Evolutionary conservation across 2,797 vertebrate genomes (phyloP).

Genomic region (Leucoraja ocellata): DNA sequence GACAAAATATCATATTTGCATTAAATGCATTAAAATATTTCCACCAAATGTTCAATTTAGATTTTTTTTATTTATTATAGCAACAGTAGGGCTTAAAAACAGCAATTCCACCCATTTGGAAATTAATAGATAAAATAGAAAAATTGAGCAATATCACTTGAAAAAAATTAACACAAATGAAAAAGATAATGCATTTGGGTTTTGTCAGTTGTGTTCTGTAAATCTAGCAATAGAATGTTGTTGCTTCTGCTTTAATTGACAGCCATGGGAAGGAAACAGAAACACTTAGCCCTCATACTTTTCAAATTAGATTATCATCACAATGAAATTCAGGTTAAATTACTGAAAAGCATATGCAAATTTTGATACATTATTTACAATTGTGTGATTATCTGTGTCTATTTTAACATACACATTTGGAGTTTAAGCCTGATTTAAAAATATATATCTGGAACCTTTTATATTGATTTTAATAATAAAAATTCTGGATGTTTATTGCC

Average conservation of each 20-base stretch:
- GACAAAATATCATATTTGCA: conserved; percentile 9
- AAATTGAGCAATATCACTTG: background rate
- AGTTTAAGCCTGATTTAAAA: background rate
- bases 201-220: conserved; percentile 12
- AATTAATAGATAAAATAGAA: conserved; percentile 7
- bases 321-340: conserved; percentile 29
- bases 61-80: background rate
- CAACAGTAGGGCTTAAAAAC: conserved; percentile 18
- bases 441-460: conserved; percentile 27
- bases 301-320: conserved; percentile 38
- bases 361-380: conserved; percentile 34
- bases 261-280: conserved; percentile 34
- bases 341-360: conserved; percentile 24
- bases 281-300: conserved; percentile 28
- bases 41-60: background rate
- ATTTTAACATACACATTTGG: conserved; percentile 29
- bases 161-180: conserved; percentile 25
- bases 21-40: background rate
- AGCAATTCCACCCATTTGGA: background rate
- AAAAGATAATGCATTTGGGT: conserved; percentile 7
- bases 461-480: conserved; percentile 36
- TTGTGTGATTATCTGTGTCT: conserved; percentile 4
- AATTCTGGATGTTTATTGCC: conserved; percentile 32
- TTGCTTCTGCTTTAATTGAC: conserved; percentile 32
- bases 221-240: background rate